Conservation (phyloP, 2,113 vertebrate genomes). For the Copsychus sechellarum region DNA sequence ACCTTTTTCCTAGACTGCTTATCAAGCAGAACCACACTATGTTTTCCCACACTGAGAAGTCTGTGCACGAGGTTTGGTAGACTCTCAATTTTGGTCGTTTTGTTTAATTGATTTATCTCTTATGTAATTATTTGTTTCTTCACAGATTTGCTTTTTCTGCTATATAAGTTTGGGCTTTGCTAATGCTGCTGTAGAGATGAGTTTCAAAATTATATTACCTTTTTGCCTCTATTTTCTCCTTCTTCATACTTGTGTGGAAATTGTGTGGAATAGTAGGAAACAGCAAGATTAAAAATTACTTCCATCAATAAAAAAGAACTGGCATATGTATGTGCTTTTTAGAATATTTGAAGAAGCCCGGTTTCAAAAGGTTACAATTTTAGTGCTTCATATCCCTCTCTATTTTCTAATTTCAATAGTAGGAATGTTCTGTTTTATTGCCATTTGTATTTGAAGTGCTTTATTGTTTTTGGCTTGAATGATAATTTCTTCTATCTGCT, state of each 20-base stretch:
- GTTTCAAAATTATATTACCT: not conserved
- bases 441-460: not conserved
- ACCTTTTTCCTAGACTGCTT: not conserved
- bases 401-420: not conserved
- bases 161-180: not conserved
- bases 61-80: not conserved
- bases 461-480: not conserved
- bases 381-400: not conserved
- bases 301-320: not conserved
- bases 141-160: not conserved
- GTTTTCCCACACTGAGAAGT: not conserved
- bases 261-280: not conserved
- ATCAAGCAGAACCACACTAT: accelerated
- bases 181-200: not conserved
- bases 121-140: not conserved
- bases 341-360: not conserved
- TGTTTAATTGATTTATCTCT: not conserved
- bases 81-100: not conserved
- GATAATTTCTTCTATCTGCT: not conserved
- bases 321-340: not conserved
- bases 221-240: not conserved
- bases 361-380: not conserved
- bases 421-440: not conserved
- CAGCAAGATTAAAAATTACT: not conserved
- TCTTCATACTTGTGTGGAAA: not conserved